Conservation (phyloP, 2,888 invertebrate species). For the Gnatocerus cornutus region DNA sequence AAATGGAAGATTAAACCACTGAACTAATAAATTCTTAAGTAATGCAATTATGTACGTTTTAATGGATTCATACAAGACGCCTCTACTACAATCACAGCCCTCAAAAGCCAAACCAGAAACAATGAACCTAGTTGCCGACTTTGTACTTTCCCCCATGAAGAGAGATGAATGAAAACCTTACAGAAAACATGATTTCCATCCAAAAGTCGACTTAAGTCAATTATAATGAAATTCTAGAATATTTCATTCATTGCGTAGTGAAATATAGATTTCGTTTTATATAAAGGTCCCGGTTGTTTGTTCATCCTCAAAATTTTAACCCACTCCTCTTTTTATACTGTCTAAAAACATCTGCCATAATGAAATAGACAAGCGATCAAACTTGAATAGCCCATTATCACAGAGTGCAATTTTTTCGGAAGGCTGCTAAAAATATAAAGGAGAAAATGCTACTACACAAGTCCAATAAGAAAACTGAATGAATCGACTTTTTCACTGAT, state of each 20-base stretch:
- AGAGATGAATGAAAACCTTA: slow-evolving; percentile 28
- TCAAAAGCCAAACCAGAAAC: slow-evolving; percentile 40
- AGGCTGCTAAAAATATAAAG: slow-evolving; percentile 24
- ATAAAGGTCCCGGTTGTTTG: slow-evolving; percentile 5
- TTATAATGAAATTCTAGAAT: slow-evolving; percentile 24
- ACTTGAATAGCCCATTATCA: slow-evolving; percentile 37
- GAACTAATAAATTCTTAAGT: slow-evolving; percentile 36
- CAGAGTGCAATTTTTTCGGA: slow-evolving; percentile 31
- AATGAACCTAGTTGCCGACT: slow-evolving; percentile 41
- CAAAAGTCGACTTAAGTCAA: slow-evolving; percentile 13
- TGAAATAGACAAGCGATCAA: slow-evolving; percentile 38
- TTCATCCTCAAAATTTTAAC: slow-evolving; percentile 38
- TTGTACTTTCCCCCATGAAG: slow-evolving; percentile 35
- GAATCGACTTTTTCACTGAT: slow-evolving; percentile 36
- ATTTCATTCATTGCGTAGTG: slow-evolving; percentile 20
- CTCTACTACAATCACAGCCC: slow-evolving; percentile 33
- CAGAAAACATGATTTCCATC: slow-evolving; percentile 15
- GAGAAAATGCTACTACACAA: slow-evolving; percentile 25
- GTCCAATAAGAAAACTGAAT: slow-evolving; percentile 22
- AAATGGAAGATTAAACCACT: slow-evolving; percentile 36
- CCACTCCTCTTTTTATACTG: slow-evolving; percentile 20
- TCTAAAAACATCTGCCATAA: slow-evolving; percentile 28
- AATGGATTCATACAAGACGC: slow-evolving; percentile 39
- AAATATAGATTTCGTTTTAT: slow-evolving; percentile 19
- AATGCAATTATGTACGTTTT: slow-evolving; percentile 37